These are phyloP conservation scores for Ramphastos sulfuratus DNA, from an alignment of 2,113 vertebrate genomes.

Conservation along the genomic window DNA sequence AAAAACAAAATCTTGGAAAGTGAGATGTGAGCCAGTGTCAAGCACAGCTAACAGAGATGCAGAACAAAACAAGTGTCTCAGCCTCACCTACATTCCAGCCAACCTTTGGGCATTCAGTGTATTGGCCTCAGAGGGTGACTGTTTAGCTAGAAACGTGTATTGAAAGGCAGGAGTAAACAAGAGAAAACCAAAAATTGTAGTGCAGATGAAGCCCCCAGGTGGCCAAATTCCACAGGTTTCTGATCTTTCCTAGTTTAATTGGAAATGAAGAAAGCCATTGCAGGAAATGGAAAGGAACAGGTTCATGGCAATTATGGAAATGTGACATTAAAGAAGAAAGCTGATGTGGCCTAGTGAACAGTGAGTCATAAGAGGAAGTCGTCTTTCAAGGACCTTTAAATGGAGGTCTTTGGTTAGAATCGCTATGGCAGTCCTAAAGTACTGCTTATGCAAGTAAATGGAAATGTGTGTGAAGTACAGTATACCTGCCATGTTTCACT, in stretches of 20 bases:
- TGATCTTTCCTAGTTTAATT: neutral
- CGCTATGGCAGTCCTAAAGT: neutral
- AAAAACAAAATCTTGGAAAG: neutral
- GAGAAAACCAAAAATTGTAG: neutral
- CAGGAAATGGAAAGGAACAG: neutral
- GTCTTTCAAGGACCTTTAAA: neutral
- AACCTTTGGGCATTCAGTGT: neutral
- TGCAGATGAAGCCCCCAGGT: neutral
- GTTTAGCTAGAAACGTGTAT: neutral
- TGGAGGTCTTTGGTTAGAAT: neutral
- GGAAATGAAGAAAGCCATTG: neutral
- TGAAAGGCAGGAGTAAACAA: neutral
- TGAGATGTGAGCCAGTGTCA: rapidly evolving
- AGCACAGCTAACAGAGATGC: neutral
- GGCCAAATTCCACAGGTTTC: neutral
- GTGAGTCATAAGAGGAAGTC: neutral
- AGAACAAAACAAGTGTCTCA: neutral
- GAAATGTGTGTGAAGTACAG: neutral
- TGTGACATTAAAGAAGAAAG: neutral
- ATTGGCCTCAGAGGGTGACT: neutral
- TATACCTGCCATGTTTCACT: neutral
- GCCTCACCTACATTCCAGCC: neutral
- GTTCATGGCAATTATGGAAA: neutral
- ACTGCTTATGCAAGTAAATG: neutral
- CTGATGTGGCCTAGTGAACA: neutral